phyloP scores from a whole-genome alignment of 2,888 invertebrate species.

The Ischnura elegans region DNA sequence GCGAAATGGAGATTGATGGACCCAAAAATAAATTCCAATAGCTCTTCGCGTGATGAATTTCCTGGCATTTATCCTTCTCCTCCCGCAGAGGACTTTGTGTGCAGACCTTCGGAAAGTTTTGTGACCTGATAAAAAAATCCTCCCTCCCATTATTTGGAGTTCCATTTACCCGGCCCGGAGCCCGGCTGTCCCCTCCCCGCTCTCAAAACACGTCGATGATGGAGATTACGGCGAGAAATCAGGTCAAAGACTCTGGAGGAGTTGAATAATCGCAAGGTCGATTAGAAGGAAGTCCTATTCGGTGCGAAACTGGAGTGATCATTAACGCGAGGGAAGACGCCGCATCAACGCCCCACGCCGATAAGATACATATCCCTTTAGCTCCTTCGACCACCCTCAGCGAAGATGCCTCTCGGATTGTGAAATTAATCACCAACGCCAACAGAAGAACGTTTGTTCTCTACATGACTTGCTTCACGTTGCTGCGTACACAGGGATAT shows the following conservation, averaged over 20 bases:
- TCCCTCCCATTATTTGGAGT: neutral
- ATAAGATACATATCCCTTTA: neutral
- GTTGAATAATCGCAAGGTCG: neutral
- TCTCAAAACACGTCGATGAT: neutral
- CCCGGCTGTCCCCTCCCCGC: neutral
- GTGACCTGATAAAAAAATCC: neutral
- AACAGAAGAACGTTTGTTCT: neutral
- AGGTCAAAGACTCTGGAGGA: neutral
- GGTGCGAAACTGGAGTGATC: neutral
- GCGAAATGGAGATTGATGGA: neutral
- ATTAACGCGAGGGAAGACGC: neutral
- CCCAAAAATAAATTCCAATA: neutral
- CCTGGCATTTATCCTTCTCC: neutral
- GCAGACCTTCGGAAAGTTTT: neutral
- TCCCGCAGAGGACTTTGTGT: neutral
- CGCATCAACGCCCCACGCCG: neutral
- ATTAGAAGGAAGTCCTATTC: neutral
- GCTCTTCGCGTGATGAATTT: neutral
- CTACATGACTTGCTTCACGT: too few species aligned
- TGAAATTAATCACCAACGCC: neutral
- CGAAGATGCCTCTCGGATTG: neutral
- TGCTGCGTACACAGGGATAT: too few species aligned
- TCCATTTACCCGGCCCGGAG: neutral
- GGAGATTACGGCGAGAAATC: neutral
- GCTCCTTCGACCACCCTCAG: neutral